Percentiles rank a stretch among this genome's conserved stretches.
phyloP scores from a whole-genome alignment of 2,797 vertebrate species.

The Avahi laniger region DNA sequence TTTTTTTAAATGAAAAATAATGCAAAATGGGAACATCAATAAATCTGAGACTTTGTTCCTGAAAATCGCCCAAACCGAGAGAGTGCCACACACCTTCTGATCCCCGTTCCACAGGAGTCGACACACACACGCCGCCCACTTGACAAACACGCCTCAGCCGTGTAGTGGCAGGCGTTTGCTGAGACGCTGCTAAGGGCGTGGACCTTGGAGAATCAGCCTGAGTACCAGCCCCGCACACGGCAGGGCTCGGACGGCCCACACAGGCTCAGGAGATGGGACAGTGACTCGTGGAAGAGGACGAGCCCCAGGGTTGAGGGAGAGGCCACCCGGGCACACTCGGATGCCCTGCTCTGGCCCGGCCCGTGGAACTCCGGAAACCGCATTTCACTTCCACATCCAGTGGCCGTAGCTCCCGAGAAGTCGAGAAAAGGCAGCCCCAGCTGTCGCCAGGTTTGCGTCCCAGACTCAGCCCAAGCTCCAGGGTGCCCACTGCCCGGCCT shows the following conservation, averaged over 20 bases:
- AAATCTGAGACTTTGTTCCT: background rate
- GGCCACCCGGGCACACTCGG: background rate
- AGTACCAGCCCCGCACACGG: too few relatives aligned
- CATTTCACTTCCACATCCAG: background rate
- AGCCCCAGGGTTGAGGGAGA: too few relatives aligned
- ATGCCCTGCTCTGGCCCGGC: background rate
- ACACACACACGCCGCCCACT: too few relatives aligned
- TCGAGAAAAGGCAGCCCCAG: background rate
- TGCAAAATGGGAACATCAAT: background rate
- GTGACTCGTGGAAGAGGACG: too few relatives aligned
- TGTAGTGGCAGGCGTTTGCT: rapidly evolving
- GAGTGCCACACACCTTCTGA: too few relatives aligned
- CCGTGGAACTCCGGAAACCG: background rate
- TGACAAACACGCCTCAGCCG: too few relatives aligned
- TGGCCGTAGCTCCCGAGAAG: background rate
- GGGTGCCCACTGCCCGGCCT: background rate
- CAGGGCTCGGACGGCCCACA: background rate
- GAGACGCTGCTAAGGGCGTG: too few relatives aligned
- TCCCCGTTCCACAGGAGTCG: background rate
- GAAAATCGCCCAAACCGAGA: background rate
- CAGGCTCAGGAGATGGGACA: background rate
- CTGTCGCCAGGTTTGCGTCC: too few relatives aligned
- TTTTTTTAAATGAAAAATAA: background rate
- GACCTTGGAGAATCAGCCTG: background rate
- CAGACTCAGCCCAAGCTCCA: too few relatives aligned